Conservation (phyloP, 2,888 invertebrate species). For the Bugulina stolonifera region DNA sequence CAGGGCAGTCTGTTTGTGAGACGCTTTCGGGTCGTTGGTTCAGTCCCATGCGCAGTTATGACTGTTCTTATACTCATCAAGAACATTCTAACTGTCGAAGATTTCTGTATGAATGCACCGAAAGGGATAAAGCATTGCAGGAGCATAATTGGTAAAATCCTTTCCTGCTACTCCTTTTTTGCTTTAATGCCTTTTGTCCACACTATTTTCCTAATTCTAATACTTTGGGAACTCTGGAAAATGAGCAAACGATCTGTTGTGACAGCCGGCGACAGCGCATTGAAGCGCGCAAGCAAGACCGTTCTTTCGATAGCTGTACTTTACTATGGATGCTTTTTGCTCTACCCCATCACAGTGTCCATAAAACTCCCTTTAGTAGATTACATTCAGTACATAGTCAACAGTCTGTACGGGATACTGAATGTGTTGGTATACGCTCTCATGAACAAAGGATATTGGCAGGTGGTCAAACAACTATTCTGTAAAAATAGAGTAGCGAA, state of each 20-base stretch:
- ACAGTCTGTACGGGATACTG: slow-evolving; percentile 5
- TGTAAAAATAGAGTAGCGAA: too few relatives aligned
- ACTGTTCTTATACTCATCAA: neutral
- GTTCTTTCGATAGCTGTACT: neutral
- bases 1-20: neutral
- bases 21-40: neutral
- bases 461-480: too few relatives aligned
- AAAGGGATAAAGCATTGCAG: neutral
- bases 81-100: neutral
- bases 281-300: neutral
- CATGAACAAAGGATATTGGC: neutral
- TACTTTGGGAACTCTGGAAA: neutral
- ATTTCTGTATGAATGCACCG: neutral
- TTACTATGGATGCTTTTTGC: neutral
- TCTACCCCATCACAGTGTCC: neutral
- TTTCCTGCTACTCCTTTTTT: neutral
- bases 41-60: neutral
- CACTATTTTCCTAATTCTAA: neutral
- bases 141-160: neutral
- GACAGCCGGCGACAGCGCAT: neutral
- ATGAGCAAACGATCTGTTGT: neutral
- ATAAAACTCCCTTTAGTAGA: too few relatives aligned
- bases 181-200: neutral
- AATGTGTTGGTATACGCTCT: neutral
- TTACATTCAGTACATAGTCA: too few relatives aligned